Percentiles rank a stretch among this genome's conserved stretches.
phyloP scores from a whole-genome alignment of 2,113 vertebrate genomes.

The Glareola pratincola region DNA sequence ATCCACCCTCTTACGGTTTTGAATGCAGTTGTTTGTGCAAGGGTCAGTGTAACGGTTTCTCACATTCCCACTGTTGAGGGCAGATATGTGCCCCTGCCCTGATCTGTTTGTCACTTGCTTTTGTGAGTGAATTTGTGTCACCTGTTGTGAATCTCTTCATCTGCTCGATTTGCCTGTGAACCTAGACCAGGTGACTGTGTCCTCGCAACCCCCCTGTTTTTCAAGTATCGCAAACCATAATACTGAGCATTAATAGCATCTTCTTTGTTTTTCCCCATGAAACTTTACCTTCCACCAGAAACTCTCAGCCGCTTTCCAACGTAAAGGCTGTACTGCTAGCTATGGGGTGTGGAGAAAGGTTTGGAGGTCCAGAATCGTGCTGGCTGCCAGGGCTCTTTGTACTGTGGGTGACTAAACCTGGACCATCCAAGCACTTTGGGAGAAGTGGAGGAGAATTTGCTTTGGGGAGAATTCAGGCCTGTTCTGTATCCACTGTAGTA shows the following conservation, averaged over 20 bases:
- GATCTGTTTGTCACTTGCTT: neutral
- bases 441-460: too few relatives aligned
- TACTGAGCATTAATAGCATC: accelerated
- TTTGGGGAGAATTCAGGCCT: neutral
- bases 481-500: neutral
- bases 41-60: neutral
- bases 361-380: neutral
- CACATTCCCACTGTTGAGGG: neutral
- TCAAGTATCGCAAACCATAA: accelerated
- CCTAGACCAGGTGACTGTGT: neutral
- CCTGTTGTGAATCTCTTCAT: neutral
- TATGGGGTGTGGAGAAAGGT: neutral
- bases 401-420: neutral
- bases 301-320: accelerated
- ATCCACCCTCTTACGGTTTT: neutral
- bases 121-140: neutral
- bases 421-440: too few relatives aligned
- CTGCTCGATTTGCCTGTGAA: accelerated
- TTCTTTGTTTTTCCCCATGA: neutral
- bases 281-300: neutral
- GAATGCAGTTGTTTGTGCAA: neutral
- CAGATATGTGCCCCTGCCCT: accelerated
- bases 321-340: neutral
- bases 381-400: neutral
- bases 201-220: neutral